Conservation (phyloP, 2,888 invertebrate species). For the Ariolimax columbianus region DNA sequence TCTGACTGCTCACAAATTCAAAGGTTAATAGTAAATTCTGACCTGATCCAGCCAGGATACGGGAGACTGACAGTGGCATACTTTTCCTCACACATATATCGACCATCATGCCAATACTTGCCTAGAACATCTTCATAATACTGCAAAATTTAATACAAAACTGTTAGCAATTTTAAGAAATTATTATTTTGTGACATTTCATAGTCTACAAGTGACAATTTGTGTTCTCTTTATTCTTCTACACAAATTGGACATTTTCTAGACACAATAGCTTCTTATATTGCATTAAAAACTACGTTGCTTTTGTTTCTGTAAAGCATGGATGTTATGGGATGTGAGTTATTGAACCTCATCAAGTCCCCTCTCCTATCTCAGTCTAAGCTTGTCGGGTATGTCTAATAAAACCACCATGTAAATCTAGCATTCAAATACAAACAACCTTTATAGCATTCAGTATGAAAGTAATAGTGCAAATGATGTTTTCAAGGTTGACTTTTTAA, state of each 20-base stretch:
- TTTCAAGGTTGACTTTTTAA: too few relatives aligned
- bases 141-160: conserved; percentile 30
- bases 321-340: too few relatives aligned
- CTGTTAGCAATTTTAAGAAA: not conserved
- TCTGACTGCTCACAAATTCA: not conserved
- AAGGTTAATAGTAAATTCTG: not conserved
- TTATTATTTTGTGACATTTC: not conserved
- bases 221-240: too few relatives aligned
- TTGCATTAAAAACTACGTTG: not conserved
- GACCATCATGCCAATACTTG: conserved; percentile 59
- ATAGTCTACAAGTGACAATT: not conserved
- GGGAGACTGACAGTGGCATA: conserved; percentile 58
- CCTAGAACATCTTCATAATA: conserved; percentile 53
- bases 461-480: too few relatives aligned
- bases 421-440: too few relatives aligned
- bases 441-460: too few relatives aligned
- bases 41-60: conserved; percentile 60
- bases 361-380: too few relatives aligned
- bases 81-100: conserved; percentile 58
- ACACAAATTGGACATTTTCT: not conserved
- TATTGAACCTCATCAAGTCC: too few relatives aligned
- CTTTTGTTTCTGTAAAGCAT: too few relatives aligned
- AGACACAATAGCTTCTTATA: not conserved
- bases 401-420: too few relatives aligned
- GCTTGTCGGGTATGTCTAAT: too few relatives aligned